A percentile compares a stretch with the other conserved stretches of the same genome.
phyloP scores from a whole-genome alignment of 2,113 vertebrate genomes.

The Bubo bubo region DNA sequence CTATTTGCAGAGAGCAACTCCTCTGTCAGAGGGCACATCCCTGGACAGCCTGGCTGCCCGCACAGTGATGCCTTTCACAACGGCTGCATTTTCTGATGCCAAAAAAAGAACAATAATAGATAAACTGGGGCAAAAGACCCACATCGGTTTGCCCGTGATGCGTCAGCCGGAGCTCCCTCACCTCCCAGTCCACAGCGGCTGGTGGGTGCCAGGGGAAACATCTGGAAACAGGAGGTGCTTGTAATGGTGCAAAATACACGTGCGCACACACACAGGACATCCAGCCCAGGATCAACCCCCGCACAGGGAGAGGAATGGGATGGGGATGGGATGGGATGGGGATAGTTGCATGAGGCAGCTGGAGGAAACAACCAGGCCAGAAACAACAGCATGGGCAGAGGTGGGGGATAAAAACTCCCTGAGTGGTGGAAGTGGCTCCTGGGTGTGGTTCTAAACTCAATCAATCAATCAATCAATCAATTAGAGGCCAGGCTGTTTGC shows the following conservation, averaged over 20 bases:
- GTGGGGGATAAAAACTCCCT: not conserved
- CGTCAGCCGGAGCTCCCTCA: not conserved
- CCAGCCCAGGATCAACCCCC: no score
- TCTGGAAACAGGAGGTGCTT: not conserved
- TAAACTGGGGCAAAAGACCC: not conserved
- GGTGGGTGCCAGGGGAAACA: no score
- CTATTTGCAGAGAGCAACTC: not conserved
- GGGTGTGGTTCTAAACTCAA: not conserved
- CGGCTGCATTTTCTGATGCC: not conserved
- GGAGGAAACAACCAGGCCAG: not conserved
- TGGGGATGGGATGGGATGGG: not conserved
- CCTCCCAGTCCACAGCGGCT: accelerated
- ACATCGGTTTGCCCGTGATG: no score
- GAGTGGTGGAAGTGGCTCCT: not conserved
- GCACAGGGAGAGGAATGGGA: no score
- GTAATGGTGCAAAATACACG: accelerated
- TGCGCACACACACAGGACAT: no score
- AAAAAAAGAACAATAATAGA: not conserved
- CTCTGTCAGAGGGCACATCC: not conserved
- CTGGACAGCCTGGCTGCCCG: accelerated
- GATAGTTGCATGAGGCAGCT: no score
- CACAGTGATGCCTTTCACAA: not conserved
- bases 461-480: not conserved
- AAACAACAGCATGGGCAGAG: not conserved
- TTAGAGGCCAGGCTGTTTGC: not conserved